Base-by-base conservation (phyloP, 2,888 invertebrate genomes). In the Tethea ocularis region DNA sequence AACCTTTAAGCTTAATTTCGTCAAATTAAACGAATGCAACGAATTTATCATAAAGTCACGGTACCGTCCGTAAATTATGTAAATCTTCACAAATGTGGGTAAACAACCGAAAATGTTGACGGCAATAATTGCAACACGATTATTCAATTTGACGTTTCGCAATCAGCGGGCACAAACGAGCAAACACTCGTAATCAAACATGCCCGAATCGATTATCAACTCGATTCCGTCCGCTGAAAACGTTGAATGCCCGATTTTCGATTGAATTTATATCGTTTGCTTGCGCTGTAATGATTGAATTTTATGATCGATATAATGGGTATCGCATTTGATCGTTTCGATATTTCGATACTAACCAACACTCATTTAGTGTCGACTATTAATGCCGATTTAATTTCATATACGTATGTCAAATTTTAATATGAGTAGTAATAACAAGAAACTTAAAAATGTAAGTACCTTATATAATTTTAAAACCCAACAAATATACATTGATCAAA, bases 81-180 rank as follows among this genome's bases (percentile, higher is more conserved):
- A 80, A 84, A 81, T 82, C 74, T 72, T 68, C 65, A 65, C 81
- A 84, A 82, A 82, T 75, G 76, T 61, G 66, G 66, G 83, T 76
- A 84, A 86, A 85, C 83, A 83, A 71, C 67, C 73, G 69, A 77
- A 46, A 80, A 80, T 83, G 82, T 83, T 85, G 81, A 80, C 80
- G 74, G 74, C 82, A 80, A 84, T 88, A 84, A 89, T 89, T 89
- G 86, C 83, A 75, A 80, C 80, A 80, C 83, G 88, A 89, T 91
- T 87, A 91, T 90, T 90, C 88, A 88, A 91, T 91, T 90, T 89
- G 86, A 85, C 87, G 84, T 87, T 82, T 88, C 81, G 88, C 92
- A 91, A 92, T 92, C 92, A 91, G 87, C 84, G 91, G 83, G 83
- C 84, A 84, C 88, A 86, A 87, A 84, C 88, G 86, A 80, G 87